These are phyloP conservation scores for Tineola bisselliella DNA, from an alignment of 2,888 invertebrate species.

Conservation along the genomic window DNA sequence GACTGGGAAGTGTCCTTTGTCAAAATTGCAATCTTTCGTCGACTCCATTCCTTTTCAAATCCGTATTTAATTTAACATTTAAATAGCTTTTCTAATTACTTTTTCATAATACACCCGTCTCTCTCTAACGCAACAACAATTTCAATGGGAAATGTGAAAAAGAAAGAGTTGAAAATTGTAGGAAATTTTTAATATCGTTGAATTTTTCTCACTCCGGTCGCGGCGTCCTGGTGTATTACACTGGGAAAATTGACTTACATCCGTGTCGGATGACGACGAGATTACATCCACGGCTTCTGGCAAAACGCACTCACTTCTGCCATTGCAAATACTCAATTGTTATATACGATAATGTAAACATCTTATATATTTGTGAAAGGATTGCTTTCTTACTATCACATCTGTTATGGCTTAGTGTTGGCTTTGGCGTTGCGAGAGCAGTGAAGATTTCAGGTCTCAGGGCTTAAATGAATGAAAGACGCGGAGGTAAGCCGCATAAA, in stretches of 20 bases:
- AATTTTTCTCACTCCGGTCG: slow-evolving; percentile 1
- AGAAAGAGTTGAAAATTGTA: slow-evolving; percentile 7
- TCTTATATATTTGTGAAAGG: too few relatives aligned
- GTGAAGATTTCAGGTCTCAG: too few relatives aligned
- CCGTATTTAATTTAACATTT: slow-evolving; percentile 2
- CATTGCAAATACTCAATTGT: too few relatives aligned
- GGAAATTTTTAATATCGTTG: slow-evolving; percentile 8
- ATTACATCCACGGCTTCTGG: neutral
- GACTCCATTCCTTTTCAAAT: neutral
- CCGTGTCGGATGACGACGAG: slow-evolving; percentile 12
- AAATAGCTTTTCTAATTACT: neutral
- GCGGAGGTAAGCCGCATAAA: too few relatives aligned
- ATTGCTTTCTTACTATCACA: too few relatives aligned
- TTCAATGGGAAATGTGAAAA: neutral
- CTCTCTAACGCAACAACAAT: neutral
- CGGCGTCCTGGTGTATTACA: slow-evolving; percentile 5
- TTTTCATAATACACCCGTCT: neutral
- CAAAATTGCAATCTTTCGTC: neutral
- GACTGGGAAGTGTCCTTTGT: neutral
- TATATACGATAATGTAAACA: too few relatives aligned
- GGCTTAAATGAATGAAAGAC: too few relatives aligned
- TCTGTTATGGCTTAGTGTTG: too few relatives aligned
- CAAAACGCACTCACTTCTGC: neutral
- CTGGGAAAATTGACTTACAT: slow-evolving; percentile 11
- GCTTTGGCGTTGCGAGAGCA: too few relatives aligned